Conservation (phyloP, 2,888 invertebrate species). For the Amorpha juglandis region DNA sequence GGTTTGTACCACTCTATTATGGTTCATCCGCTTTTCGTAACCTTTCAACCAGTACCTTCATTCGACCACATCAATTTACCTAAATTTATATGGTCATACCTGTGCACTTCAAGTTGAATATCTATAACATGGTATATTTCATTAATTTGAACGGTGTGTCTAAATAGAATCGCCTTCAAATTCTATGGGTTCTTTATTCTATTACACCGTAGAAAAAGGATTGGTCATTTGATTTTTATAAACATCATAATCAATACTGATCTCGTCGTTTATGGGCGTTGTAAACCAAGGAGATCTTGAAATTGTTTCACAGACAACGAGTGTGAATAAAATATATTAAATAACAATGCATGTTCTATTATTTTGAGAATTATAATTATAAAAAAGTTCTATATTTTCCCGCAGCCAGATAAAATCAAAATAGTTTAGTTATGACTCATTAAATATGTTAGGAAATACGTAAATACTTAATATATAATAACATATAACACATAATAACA, state of each 20-base stretch:
- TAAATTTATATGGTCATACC: no score
- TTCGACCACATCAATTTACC: background rate
- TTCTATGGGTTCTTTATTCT: background rate
- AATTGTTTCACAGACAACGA: no score
- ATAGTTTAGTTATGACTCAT: background rate
- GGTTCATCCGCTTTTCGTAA: no score
- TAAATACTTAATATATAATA: no score
- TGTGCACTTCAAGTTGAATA: background rate
- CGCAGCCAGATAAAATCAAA: background rate
- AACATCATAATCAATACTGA: background rate
- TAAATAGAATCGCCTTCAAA: constrained; percentile 29
- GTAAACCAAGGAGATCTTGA: no score
- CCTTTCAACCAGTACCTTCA: background rate
- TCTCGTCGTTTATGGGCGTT: no score
- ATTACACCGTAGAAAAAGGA: background rate
- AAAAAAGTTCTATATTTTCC: constrained; percentile 1
- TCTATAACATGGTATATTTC: constrained; percentile 30
- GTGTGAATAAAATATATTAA: no score
- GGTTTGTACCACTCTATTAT: no score
- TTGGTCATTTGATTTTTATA: background rate
- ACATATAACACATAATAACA: background rate
- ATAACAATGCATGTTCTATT: no score
- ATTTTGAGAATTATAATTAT: background rate
- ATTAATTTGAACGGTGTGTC: constrained; percentile 5
- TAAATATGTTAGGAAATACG: background rate